phyloP scores from a whole-genome alignment of 2,797 vertebrate species.

The Propithecus perrieri region DNA sequence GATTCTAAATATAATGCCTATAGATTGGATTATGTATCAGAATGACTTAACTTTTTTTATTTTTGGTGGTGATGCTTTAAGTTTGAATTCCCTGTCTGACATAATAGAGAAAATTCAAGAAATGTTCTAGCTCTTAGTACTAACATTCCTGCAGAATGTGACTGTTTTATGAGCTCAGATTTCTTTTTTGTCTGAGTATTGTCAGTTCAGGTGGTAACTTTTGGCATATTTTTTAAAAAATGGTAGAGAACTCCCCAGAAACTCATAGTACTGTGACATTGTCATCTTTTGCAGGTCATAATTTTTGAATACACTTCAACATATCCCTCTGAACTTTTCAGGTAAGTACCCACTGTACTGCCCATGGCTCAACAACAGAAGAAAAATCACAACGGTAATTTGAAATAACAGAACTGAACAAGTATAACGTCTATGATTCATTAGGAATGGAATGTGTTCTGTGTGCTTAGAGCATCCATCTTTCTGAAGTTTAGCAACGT shows the following conservation, averaged over 20 bases:
- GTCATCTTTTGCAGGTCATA: background rate
- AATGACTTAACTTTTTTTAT: constrained; percentile 55
- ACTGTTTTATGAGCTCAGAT: constrained; percentile 42
- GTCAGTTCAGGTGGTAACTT: background rate
- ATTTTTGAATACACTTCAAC: background rate
- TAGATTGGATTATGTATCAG: constrained; percentile 67
- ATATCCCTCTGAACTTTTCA: background rate
- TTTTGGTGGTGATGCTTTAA: constrained; percentile 62
- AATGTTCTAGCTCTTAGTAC: background rate
- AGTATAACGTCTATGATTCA: background rate
- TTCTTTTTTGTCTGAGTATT: background rate
- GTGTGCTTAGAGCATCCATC: background rate
- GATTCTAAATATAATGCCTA: constrained; percentile 66
- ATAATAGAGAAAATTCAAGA: constrained; percentile 67
- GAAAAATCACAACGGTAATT: background rate
- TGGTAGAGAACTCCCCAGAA: background rate
- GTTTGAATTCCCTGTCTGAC: constrained; percentile 63
- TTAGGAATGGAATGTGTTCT: background rate
- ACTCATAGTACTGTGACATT: background rate
- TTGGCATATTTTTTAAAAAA: background rate
- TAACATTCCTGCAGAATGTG: background rate
- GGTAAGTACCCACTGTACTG: background rate
- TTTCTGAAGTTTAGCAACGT: background rate
- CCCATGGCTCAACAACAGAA: background rate
- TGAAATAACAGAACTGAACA: background rate